Percentiles rank a stretch among this genome's conserved stretches.
Evolutionary conservation across 2,113 vertebrate genomes (phyloP).

Genomic region (Cyanoliseus patagonus): DNA sequence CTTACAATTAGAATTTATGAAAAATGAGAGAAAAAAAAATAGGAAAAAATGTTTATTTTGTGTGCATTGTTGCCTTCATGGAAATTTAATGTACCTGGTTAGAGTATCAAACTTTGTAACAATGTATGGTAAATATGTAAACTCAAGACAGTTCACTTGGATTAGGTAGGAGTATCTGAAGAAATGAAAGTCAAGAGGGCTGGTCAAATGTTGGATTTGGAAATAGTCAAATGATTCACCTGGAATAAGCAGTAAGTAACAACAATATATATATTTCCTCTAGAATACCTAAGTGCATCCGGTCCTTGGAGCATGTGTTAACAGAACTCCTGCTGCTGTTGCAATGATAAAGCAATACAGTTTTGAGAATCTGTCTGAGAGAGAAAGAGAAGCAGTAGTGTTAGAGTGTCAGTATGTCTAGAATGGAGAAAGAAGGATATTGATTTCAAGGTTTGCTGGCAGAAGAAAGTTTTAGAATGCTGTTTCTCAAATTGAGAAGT

Average conservation of each 20-base stretch:
- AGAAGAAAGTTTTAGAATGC: not conserved
- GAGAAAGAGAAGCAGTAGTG: not conserved
- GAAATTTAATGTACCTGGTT: not conserved
- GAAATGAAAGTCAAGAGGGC: not conserved
- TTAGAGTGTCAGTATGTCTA: not conserved
- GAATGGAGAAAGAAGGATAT: not conserved
- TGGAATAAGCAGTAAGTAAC: not conserved
- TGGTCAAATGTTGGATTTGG: not conserved
- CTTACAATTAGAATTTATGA: not conserved
- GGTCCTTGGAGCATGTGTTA: not conserved
- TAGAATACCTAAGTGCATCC: not conserved
- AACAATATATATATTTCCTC: not conserved
- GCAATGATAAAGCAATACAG: not conserved
- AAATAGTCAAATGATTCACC: not conserved
- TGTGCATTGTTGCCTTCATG: rapidly evolving
- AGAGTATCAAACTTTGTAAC: not conserved
- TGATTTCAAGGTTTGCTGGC: not conserved
- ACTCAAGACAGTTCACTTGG: not conserved
- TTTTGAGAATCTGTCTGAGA: not conserved
- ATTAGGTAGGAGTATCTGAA: not conserved
- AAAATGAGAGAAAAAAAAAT: not conserved
- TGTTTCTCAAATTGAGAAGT: not conserved
- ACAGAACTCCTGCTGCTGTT: not conserved
- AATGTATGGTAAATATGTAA: not conserved
- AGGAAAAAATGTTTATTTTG: not conserved